Evolutionary conservation across 2,797 vertebrate genomes (phyloP), one percentile per base, ranked within the genome.

Genomic region (Premnoplex brunnescens): DNA sequence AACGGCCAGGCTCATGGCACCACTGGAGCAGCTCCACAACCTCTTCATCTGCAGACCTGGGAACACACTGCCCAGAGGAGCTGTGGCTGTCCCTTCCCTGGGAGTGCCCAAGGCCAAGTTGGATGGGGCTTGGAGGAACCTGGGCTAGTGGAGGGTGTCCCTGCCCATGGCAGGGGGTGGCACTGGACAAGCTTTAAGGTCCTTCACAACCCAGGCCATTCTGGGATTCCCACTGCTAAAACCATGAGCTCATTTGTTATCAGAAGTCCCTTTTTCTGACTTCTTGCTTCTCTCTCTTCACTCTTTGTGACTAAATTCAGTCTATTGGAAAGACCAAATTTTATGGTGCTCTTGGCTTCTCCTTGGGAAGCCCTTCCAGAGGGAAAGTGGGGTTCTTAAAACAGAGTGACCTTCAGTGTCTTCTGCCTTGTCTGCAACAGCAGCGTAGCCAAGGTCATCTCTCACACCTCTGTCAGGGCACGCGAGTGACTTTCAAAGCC

Each of bases 101-200:
- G 32, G 0, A 75, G 41, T 49, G 71, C 0, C 55, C 55, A 20
- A 32, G 26, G 30, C 13, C 48, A 37, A 55, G 41, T 0, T 82
- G 68, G 46, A 52, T 0, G 0, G n/a, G n/a, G 52, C 20, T 22
- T 18, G 62, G 62, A 75, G 48, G 41, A 69, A 1, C 27, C 36
- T 49, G 87, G 43, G 36, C 8, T 3, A 6, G n/a, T n/a, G 49
- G 19, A 1, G 63, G 28, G 9, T 60, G 77, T 56, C 43, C 43
- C 32, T 89, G 49, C 32, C 36, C 32, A 8, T 28, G 43, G 44
- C 9, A 44, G 20, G 44, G 44, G 44, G 44, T 43, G 39, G 46
- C 7, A 24, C 23, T 8, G 24, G 46, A 24, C 7, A 13, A 8
- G 23, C 46, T 48, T 48, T 48, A 23, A 48, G 46, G 46, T 48